Base-by-base conservation (phyloP, 2,888 invertebrate genomes). In the Agonopterix arenella region DNA sequence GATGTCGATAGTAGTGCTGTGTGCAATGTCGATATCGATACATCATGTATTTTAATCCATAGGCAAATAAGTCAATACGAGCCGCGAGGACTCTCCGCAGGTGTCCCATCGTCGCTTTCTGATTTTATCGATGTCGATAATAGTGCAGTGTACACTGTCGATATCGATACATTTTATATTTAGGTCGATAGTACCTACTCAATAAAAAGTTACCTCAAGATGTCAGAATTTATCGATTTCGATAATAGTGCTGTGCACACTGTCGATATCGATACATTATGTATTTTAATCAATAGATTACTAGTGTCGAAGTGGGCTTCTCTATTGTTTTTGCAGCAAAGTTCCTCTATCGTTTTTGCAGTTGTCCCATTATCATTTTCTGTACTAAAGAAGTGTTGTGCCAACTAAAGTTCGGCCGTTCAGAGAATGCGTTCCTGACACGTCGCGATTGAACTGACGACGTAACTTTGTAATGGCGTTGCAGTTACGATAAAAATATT, bases 81-180 rank as follows among this genome's bases (percentile, higher is more conserved):
- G n/a, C n/a, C n/a, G n/a, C n/a, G n/a, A n/a, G n/a, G 18, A 68
- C 73, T 61, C 79, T 80, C 76, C 69, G 72, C 79, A 81, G 77
- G 80, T 83, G 82, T 80, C 74, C 67, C 60, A 68, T 72, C 78
- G 68, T 73, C 75, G 73, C 71, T 76, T 71, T n/a, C n/a, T n/a
- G 65, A 18, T 2, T 4, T 18, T 18, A 18, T 18, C 18, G 18
- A 61, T 60, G 52, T 61, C 68, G 66, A 63, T 62, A 37, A n/a
- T 64, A 62, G 61, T 50, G 66, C 13, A 57, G 64, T 7, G 49
- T 44, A 11, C 28, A 9, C 11, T 63, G 53, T 67, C 66, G 62
- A 63, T 63, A 9, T 40, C 40, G 10, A 40, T 38, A 46, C 13
- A 28, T 10, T n/a, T 1, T 13, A 0, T 11, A 18, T 44, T 42